Evolutionary conservation across 2,797 vertebrate species (phyloP), one percentile per base, ranked within the genome.

Genomic region (Muraenolepis orangiensis): DNA sequence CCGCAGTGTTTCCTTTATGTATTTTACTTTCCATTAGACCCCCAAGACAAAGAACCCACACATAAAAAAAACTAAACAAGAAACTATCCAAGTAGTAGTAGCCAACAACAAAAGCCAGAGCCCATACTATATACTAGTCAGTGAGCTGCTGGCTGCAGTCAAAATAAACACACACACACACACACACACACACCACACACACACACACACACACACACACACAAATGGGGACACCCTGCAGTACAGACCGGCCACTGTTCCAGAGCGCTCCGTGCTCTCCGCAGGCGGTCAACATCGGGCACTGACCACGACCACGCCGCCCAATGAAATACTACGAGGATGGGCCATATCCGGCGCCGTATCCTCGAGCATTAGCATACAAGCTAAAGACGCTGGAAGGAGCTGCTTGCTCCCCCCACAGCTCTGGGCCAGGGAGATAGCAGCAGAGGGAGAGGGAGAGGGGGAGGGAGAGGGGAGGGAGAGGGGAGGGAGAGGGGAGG

Each of bases 1-100:
- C n/a, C n/a, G n/a, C n/a, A 84, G 86, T 76, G 84, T 87, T 87
- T 83, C 57, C n/a, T 61, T 61, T 23, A 61, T 61, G 23, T 61
- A 26, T 23, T 61, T 61, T 61, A 61, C 57, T 12, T 61, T 23
- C 57, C 57, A 61, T 61, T 61, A 61, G 11, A 61, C 57, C 26
- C 57, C 57, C n/a, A 11, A 61, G 8, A 61, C 57, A 61, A 61
- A 61, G n/a, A 61, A 12, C 57, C 57, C 11, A 61, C 57, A 7
- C 23, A 61, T 61, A 26, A 61, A 61, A 61, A 46, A 16, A 46
- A 46, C 40, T 46, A 61, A 61, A 57, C 5, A n/a, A 61, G 14
- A 61, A 57, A n/a, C 57, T 61, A 11, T n/a, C 57, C 57, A 61
- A n/a, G n/a, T n/a, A n/a, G n/a, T n/a, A 61, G n/a, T 20, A 51